Percentiles rank a stretch among this genome's conserved stretches.
Conservation (phyloP, 1,140 invertebrate species). For the Schlechtendalia chinensis region DNA sequence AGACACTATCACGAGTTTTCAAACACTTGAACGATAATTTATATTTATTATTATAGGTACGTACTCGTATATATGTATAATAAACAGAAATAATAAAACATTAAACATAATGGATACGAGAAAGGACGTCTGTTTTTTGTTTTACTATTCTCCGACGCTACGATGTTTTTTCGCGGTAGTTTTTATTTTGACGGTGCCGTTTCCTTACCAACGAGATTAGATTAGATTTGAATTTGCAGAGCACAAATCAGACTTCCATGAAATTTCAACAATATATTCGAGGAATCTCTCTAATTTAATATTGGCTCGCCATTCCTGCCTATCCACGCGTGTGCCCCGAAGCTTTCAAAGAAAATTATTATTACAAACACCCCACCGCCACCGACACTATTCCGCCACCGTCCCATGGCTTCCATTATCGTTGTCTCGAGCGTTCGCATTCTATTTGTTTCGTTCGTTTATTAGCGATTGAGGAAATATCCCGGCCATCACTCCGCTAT, state of each 20-base stretch:
- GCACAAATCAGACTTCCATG: slow-evolving; percentile 22
- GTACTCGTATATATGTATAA: no score
- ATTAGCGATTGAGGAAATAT: slow-evolving; percentile 26
- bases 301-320: slow-evolving; percentile 31
- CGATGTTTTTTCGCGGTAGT: no score
- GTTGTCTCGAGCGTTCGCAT: background rate
- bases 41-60: no score
- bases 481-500: background rate
- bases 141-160: no score
- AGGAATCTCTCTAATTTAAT: slow-evolving; percentile 45
- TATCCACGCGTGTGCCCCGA: slow-evolving; percentile 19
- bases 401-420: background rate
- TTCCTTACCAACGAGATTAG: background rate
- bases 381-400: background rate
- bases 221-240: slow-evolving; percentile 34
- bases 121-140: no score
- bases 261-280: slow-evolving; percentile 43
- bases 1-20: no score
- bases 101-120: no score
- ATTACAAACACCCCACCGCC: slow-evolving; percentile 31
- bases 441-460: slow-evolving; percentile 27
- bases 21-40: no score
- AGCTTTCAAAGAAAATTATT: slow-evolving; percentile 46
- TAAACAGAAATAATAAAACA: no score
- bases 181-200: background rate